Conservation (phyloP, 2,888 invertebrate species). For the Orthosia gracilis region DNA sequence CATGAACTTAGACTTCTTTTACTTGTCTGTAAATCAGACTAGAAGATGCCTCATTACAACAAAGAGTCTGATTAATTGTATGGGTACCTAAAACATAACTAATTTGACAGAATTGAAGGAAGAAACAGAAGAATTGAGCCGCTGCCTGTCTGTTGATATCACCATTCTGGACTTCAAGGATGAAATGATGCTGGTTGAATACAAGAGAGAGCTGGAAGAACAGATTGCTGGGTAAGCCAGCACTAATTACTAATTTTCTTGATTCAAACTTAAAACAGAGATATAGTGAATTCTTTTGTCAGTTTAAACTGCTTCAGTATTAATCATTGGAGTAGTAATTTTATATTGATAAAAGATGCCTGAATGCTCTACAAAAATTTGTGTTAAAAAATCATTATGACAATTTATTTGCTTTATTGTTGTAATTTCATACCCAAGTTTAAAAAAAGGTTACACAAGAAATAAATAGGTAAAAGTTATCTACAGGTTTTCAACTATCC, state of each 20-base stretch:
- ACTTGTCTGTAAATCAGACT: too few species aligned
- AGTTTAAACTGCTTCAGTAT: background rate
- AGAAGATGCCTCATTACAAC: too few species aligned
- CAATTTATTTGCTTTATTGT: background rate
- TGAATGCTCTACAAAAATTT: too few species aligned
- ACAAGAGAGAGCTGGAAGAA: conserved; percentile 86
- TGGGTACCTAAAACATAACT: background rate
- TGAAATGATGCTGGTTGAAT: conserved; percentile 86
- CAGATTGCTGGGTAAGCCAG: conserved; percentile 84
- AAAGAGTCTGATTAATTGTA: background rate
- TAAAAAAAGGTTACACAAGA: background rate
- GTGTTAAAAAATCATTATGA: too few species aligned
- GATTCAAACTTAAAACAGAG: too few species aligned
- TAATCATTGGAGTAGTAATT: too few species aligned
- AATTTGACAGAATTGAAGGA: conserved; percentile 80
- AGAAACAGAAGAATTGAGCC: conserved; percentile 87
- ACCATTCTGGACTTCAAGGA: conserved; percentile 84
- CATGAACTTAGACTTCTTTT: too few species aligned
- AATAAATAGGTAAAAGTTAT: background rate
- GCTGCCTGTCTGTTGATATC: conserved; percentile 85
- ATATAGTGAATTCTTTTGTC: too few species aligned
- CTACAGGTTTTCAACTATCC: background rate
- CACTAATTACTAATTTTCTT: background rate
- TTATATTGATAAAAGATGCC: too few species aligned
- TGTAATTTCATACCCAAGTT: background rate